Evolutionary conservation across 2,113 vertebrate species (phyloP), one percentile per base, ranked within the genome.

Genomic region (Cyanoramphus novaezelandiae): DNA sequence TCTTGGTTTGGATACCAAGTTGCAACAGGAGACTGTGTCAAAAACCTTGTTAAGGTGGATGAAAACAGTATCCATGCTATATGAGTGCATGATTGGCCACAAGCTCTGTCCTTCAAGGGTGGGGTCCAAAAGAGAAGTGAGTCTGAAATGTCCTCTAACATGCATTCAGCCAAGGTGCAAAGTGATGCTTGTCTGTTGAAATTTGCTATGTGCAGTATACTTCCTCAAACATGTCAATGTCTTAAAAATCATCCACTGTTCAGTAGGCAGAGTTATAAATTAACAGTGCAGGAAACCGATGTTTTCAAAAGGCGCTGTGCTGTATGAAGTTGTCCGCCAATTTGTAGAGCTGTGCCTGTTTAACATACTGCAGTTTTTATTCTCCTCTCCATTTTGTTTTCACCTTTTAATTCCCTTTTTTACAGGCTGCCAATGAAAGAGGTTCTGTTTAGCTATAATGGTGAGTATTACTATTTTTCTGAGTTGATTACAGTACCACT

Each of bases 381-480:
- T 71, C 35, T 80, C 10, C 8, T 70, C 17, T 80, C 31, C 24
- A 35, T 10, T 84, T 76, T 21, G 3, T 72, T 86, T 81, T 64
- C 1, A 2, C 13, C 4, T 57, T 82, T 70, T 47, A 25, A 44
- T 53, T 29, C 25, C 41, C 2, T 33, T 93, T 63, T 85, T 69
- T 82, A 4, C 35, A 96, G 93, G 64, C 63, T 91, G 68, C 77
- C 14, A 81, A 47, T 63, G 74, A 94, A 94, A 85, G 31, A 89
- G 68, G 63, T 85, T 96, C 94, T 79, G n/a, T 95, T 86, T 95
- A 95, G n/a, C 47, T 53, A 20, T 53, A 19, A 65, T 25, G 50
- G 90, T 92, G 64, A 96, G 94, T 97, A 75, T 81, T 74, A 59
- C 2, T 72, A 5, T 59, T 70, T 92, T 29, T 39, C 31, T 84